phyloP scores from a whole-genome alignment of 2,888 invertebrate species.

The Microctonus brassicae region DNA sequence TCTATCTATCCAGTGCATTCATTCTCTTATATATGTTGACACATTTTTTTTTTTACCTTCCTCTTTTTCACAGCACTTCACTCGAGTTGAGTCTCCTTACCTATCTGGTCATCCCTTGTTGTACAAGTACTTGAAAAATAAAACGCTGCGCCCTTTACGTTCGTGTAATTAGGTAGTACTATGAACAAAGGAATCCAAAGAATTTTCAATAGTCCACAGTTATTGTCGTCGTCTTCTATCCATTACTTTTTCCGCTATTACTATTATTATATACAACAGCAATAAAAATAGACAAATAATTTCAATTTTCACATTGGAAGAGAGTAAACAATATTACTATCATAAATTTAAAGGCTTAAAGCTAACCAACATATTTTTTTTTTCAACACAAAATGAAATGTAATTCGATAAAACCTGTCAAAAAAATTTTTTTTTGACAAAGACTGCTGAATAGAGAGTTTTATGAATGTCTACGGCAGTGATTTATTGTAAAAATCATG shows the following conservation, averaged over 20 bases:
- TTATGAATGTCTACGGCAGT: background rate
- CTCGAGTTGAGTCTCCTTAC: slow-evolving; percentile 45
- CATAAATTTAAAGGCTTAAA: too few species aligned
- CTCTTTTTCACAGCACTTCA: slow-evolving; percentile 10
- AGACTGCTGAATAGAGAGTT: background rate
- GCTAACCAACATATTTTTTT: too few species aligned
- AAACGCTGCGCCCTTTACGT: slow-evolving; percentile 41
- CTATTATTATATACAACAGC: too few species aligned
- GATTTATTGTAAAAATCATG: slow-evolving; percentile 23
- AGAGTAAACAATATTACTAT: too few species aligned
- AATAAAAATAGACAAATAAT: too few species aligned
- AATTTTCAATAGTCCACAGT: slow-evolving; percentile 13
- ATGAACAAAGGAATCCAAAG: slow-evolving; percentile 39
- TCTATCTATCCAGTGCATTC: slow-evolving; percentile 19
- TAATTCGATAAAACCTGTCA: too few species aligned
- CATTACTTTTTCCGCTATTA: too few species aligned
- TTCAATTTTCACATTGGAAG: too few species aligned
- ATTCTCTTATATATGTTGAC: slow-evolving; percentile 10
- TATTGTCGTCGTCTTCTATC: background rate
- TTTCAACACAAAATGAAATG: too few species aligned
- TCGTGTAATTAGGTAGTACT: slow-evolving; percentile 41
- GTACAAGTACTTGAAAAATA: slow-evolving; percentile 35
- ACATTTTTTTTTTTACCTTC: slow-evolving; percentile 28
- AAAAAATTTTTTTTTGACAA: too few species aligned
- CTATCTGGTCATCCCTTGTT: slow-evolving; percentile 44